These are phyloP conservation scores for Steinernema khuongi DNA, from an alignment of 1,140 invertebrate genomes.

Conservation along the genomic window DNA sequence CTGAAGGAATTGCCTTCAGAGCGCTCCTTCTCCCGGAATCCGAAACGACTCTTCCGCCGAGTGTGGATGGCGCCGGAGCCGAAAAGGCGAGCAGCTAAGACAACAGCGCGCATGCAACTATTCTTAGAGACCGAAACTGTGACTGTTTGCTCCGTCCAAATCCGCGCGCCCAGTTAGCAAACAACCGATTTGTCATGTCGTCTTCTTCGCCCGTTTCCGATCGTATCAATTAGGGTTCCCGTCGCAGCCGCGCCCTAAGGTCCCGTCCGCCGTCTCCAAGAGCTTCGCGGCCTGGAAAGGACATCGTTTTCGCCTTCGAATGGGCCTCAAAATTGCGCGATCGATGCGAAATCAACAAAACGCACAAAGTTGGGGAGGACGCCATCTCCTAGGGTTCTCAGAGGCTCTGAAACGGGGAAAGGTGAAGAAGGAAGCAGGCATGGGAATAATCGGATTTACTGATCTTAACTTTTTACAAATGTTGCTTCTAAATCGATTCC, in stretches of 20 bases:
- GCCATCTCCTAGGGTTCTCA: background rate
- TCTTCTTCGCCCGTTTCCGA: background rate
- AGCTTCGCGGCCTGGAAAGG: too few relatives aligned
- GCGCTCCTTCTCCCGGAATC: too few relatives aligned
- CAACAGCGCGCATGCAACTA: background rate
- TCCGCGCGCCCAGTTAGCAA: background rate
- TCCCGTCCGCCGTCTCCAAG: too few relatives aligned
- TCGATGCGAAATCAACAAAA: constrained; percentile 1
- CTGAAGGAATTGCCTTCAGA: too few relatives aligned
- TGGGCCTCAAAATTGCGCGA: too few relatives aligned
- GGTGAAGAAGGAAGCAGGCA: background rate
- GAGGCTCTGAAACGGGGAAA: background rate
- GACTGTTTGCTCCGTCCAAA: background rate
- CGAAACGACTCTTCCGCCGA: too few relatives aligned
- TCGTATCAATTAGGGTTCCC: constrained; percentile 15
- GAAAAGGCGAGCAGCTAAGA: constrained; percentile 12
- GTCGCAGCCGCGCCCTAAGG: too few relatives aligned
- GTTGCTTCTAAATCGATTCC: too few relatives aligned
- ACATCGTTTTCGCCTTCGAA: background rate
- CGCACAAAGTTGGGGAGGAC: constrained; percentile 1
- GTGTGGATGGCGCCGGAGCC: too few relatives aligned
- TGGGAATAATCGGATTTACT: background rate
- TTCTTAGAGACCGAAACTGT: background rate
- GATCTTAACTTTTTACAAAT: too few relatives aligned
- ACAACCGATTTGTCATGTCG: constrained; percentile 7